Evolutionary conservation across 1,140 invertebrate species (phyloP).

Genomic region (Tetramorium alpestre): DNA sequence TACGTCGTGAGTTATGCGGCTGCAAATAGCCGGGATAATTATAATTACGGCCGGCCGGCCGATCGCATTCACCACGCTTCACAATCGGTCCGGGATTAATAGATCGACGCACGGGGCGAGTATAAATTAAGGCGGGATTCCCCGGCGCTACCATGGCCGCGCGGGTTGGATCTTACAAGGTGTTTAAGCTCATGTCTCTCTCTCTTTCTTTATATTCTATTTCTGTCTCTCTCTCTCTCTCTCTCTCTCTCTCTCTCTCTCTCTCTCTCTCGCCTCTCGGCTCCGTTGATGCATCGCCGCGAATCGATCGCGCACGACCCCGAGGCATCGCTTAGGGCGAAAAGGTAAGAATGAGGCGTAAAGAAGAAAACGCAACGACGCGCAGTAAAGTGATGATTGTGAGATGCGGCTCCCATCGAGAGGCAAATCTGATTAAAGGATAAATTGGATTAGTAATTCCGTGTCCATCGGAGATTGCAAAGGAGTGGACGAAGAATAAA

Average conservation of each 20-base stretch:
- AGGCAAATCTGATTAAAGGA: constrained; percentile 35
- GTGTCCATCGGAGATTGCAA: background rate
- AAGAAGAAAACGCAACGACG: constrained; percentile 6
- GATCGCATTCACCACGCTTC: constrained; percentile 44
- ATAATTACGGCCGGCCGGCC: constrained; percentile 47
- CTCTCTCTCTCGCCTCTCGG: background rate
- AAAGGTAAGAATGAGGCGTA: background rate
- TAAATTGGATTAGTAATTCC: constrained; percentile 16
- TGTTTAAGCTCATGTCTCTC: constrained; percentile 26
- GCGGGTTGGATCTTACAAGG: constrained; percentile 36
- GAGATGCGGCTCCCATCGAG: background rate
- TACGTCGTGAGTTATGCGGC: constrained; percentile 39
- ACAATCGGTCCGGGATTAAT: constrained; percentile 46
- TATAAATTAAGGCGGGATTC: constrained; percentile 53
- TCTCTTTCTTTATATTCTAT: background rate
- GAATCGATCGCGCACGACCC: constrained; percentile 24
- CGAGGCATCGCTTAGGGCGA: background rate
- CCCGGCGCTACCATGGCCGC: constrained; percentile 25
- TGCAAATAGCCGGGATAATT: constrained; percentile 49
- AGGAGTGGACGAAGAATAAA: constrained; percentile 1
- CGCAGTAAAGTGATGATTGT: constrained; percentile 19
- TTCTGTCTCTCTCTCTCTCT: constrained; percentile 10
- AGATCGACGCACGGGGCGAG: constrained; percentile 26
- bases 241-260: background rate
- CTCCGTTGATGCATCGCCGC: constrained; percentile 26